A percentile compares a stretch with the other conserved stretches of the same genome.
Conservation (phyloP, 2,113 vertebrate species). For the Fukomys damarensis region DNA sequence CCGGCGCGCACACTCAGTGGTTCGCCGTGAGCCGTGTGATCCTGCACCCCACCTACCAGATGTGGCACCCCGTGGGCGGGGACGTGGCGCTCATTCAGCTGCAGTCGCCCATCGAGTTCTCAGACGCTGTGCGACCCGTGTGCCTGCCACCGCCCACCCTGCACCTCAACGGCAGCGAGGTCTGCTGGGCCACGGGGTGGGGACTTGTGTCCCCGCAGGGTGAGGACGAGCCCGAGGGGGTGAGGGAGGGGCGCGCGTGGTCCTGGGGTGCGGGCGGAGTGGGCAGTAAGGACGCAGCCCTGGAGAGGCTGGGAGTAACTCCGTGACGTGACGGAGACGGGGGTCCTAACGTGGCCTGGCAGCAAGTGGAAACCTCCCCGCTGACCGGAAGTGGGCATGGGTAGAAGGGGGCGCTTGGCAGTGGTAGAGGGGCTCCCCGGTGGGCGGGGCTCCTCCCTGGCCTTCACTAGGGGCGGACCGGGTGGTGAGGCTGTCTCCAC, state of each 20-base stretch:
- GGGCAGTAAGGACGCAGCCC: not conserved
- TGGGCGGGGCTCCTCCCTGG: no score
- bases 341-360: not conserved
- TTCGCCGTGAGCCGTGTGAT: slow-evolving; percentile 64
- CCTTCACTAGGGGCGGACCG: not conserved
- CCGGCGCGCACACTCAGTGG: slow-evolving; percentile 65
- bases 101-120: slow-evolving; percentile 61
- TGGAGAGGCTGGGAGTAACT: not conserved
- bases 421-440: not conserved
- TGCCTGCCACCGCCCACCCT: slow-evolving; percentile 51
- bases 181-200: slow-evolving; percentile 77
- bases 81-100: slow-evolving; percentile 75
- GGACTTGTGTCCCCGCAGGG: slow-evolving; percentile 26
- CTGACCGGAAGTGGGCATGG: not conserved
- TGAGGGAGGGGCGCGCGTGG: not conserved
- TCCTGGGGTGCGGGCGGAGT: not conserved
- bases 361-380: not conserved
- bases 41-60: not conserved
- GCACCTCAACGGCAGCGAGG: not conserved
- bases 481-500: no score
- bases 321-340: not conserved
- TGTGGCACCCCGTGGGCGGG: slow-evolving; percentile 40
- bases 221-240: not conserved
- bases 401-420: not conserved
- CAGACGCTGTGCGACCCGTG: slow-evolving; percentile 46